phyloP scores from a whole-genome alignment of 2,113 vertebrate species.

The Scatophagus argus region DNA sequence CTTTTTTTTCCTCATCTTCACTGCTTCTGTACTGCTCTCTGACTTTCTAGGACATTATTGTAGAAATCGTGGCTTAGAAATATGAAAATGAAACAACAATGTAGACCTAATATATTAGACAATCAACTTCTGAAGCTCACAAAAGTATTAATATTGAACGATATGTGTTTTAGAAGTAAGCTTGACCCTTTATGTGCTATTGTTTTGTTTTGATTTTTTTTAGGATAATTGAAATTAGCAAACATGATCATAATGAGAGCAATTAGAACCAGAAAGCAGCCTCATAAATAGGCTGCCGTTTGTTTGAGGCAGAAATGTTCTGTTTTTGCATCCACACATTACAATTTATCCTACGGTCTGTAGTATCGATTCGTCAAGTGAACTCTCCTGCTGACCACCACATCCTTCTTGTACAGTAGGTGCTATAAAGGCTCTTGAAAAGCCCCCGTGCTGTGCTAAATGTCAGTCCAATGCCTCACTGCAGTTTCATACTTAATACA shows the following conservation, averaged over 20 bases:
- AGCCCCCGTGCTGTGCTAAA: slow-evolving; percentile 4
- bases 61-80: neutral
- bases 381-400: slow-evolving; percentile 58
- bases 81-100: neutral
- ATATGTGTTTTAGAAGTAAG: neutral
- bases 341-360: slow-evolving; percentile 50
- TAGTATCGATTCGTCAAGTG: slow-evolving; percentile 54
- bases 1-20: neutral
- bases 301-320: slow-evolving; percentile 20
- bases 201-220: slow-evolving; percentile 14
- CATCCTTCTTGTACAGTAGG: slow-evolving; percentile 29
- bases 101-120: neutral
- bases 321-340: slow-evolving; percentile 42
- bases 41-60: neutral
- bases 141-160: slow-evolving; percentile 5
- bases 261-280: slow-evolving; percentile 9
- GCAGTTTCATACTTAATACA: slow-evolving; percentile 21
- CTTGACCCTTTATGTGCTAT: neutral
- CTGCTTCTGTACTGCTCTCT: neutral
- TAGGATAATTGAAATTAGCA: neutral
- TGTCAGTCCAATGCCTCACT: slow-evolving; percentile 25
- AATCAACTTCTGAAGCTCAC: slow-evolving; percentile 2
- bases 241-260: slow-evolving; percentile 8
- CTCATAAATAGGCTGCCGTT: slow-evolving; percentile 6
- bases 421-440: slow-evolving; percentile 44